phyloP scores from a whole-genome alignment of 2,888 invertebrate genomes.

The Torymus auratus region DNA sequence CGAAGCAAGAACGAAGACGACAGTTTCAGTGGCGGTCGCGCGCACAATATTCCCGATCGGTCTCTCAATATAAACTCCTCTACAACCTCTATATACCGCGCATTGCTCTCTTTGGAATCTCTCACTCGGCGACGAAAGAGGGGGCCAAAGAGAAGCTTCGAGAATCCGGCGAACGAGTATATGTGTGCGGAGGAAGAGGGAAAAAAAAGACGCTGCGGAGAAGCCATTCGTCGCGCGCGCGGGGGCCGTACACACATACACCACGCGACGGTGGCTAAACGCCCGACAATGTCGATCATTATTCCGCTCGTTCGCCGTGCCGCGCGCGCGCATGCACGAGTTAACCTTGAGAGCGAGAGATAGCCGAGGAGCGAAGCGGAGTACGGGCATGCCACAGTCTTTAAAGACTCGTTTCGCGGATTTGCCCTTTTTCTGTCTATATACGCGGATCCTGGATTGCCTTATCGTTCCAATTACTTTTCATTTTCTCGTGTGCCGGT shows the following conservation, averaged over 20 bases:
- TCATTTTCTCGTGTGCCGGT: conserved; percentile 29
- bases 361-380: conserved; percentile 10
- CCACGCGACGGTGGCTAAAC: no score
- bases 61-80: conserved; percentile 3
- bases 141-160: conserved; percentile 43
- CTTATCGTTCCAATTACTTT: conserved; percentile 44
- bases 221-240: conserved; percentile 25
- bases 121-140: conserved; percentile 12
- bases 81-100: background rate
- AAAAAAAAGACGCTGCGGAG: conserved; percentile 49
- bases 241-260: no score
- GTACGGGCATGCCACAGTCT: background rate
- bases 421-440: conserved; percentile 33
- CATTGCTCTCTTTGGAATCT: conserved; percentile 30
- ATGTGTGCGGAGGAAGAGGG: background rate
- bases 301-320: conserved; percentile 63
- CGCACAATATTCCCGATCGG: background rate
- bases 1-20: conserved; percentile 11
- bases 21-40: background rate
- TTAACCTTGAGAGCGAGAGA: conserved; percentile 64
- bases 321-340: conserved; percentile 47
- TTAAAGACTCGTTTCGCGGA: conserved; percentile 35
- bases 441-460: background rate
- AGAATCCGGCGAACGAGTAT: conserved; percentile 42
- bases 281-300: conserved; percentile 67